phyloP scores from a whole-genome alignment of 2,797 vertebrate genomes.

The Pogonophryne albipinna region DNA sequence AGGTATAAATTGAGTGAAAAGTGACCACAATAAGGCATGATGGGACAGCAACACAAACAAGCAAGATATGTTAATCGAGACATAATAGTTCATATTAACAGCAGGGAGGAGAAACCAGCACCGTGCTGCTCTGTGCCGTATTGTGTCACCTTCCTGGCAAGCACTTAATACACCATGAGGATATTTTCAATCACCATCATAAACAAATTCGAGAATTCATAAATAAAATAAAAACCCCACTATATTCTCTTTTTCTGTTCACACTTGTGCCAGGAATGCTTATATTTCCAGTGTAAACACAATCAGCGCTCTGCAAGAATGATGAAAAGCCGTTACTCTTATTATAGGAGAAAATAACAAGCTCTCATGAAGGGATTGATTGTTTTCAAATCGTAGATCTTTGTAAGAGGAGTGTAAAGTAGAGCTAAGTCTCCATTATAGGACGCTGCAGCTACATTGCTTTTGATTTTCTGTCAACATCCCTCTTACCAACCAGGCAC shows the following conservation, averaged over 20 bases:
- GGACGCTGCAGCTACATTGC: conserved; percentile 80
- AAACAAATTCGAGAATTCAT: conserved; percentile 62
- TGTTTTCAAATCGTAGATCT: conserved; percentile 87
- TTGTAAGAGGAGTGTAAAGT: conserved; percentile 88
- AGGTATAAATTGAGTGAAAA: conserved; percentile 10
- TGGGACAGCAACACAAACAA: not conserved
- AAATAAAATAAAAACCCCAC: conserved; percentile 67
- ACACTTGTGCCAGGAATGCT: conserved; percentile 67
- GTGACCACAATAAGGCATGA: not conserved
- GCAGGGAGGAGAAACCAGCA: conserved; percentile 27
- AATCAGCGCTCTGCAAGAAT: conserved; percentile 75
- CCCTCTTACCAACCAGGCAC: conserved; percentile 80
- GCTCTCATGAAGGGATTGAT: conserved; percentile 87
- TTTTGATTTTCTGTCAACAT: conserved; percentile 89
- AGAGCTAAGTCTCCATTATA: conserved; percentile 87
- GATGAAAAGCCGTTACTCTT: conserved; percentile 83
- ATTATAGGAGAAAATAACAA: conserved; percentile 87
- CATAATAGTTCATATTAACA: conserved; percentile 59
- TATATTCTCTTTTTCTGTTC: conserved; percentile 61
- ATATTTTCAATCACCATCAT: conserved; percentile 66
- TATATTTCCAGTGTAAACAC: conserved; percentile 76
- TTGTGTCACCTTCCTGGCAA: conserved; percentile 61
- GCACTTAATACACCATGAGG: conserved; percentile 53
- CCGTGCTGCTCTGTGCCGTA: conserved; percentile 42
- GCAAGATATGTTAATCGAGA: conserved; percentile 32